These are phyloP conservation scores for Micrasema minimum DNA, from an alignment of 1,140 invertebrate species.

Conservation along the genomic window DNA sequence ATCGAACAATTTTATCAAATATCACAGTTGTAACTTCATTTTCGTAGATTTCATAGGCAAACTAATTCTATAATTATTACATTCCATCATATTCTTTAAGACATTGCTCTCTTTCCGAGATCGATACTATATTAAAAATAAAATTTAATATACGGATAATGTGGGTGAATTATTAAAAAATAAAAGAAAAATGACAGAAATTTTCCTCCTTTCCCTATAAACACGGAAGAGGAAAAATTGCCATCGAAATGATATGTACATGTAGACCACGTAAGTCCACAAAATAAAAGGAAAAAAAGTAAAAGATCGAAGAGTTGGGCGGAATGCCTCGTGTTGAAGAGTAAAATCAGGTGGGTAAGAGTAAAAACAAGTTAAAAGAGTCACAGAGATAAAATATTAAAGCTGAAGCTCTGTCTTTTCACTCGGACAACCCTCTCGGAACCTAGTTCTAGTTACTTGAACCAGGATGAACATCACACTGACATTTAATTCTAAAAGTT, in stretches of 20 bases:
- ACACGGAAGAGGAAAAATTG: constrained; percentile 34
- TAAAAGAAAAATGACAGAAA: constrained; percentile 23
- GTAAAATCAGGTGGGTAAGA: neutral
- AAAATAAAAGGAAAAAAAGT: constrained; percentile 27
- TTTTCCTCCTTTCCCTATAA: constrained; percentile 32
- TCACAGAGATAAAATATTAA: constrained; percentile 31
- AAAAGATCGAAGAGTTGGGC: constrained; percentile 4
- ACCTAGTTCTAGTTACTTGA: constrained; percentile 7
- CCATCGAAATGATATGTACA: constrained; percentile 25
- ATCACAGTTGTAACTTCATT: constrained; percentile 42
- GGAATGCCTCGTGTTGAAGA: constrained; percentile 7
- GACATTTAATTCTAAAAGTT: constrained; percentile 37
- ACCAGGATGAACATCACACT: constrained; percentile 24
- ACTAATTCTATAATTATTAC: constrained; percentile 37
- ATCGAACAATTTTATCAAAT: constrained; percentile 47
- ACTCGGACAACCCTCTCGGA: constrained; percentile 31
- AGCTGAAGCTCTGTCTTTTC: constrained; percentile 31
- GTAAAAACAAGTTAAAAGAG: constrained; percentile 7
- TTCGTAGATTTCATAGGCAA: constrained; percentile 36
- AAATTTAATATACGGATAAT: constrained; percentile 31
- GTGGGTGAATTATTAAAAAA: constrained; percentile 5
- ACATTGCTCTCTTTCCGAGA: constrained; percentile 38
- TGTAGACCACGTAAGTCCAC: constrained; percentile 21
- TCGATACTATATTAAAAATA: constrained; percentile 32
- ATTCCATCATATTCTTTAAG: constrained; percentile 29